Evolutionary conservation across 2,888 invertebrate species (phyloP), one percentile per base, ranked within the genome.

Genomic region (Dicyrtoma fusca): DNA sequence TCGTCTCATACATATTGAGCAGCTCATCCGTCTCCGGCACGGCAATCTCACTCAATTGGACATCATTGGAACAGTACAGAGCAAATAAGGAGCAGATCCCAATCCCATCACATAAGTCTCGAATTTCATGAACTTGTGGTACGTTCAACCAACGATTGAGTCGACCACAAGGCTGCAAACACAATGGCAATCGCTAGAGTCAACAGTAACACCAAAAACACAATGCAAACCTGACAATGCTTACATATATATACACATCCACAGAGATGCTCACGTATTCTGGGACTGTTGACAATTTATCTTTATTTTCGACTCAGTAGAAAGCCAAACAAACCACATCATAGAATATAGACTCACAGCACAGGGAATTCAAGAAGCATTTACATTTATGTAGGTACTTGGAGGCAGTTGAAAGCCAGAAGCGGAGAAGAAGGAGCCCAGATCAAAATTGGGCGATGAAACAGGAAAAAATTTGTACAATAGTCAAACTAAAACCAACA

Each of bases 21-120:
- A 76, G 74, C 49, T 79, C 79, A 0, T 77, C 78, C 14, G 76
- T 75, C 63, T 78, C 78, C 23, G 77, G 77, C 47, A 79, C 77
- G 11, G 75, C 69, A 45, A 79, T 76, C 34, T 78, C 77, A 11
- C 73, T 71, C n/a, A 78, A 68, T 63, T 72, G 75, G 47, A 79
- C 26, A 47, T 78, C 78, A 61, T 75, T 78, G n/a, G 78, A 79
- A 72, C 76, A 79, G 69, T 79, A 79, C 34, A 79, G 70, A n/a
- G 77, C 78, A 68, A 79, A 78, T 19, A 79, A 47, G 21, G 78
- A 74, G 57, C 78, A 79, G 44, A 79, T 74, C 44, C 79, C 79
- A 8, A 79, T 73, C 5, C 79, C 79, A 69, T 79, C 79, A 71
- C 77, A 77, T 1, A 79, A 69, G 51, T 79, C 79, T 44, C 79